These are phyloP conservation scores for Mesoclemmys tuberculata DNA, from an alignment of 2,113 vertebrate species.

Conservation along the genomic window DNA sequence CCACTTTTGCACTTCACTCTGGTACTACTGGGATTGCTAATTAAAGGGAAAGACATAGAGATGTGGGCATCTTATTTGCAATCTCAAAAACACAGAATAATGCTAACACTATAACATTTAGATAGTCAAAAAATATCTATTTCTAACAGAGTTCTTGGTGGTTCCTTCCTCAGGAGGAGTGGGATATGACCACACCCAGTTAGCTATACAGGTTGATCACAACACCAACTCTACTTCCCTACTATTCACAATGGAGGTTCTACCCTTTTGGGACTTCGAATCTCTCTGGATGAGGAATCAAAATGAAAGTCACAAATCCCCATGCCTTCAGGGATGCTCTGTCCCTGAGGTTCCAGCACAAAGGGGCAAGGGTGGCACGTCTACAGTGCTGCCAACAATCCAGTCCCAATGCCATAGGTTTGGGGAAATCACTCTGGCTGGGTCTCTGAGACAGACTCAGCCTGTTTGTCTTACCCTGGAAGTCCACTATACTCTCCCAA, in stretches of 20 bases:
- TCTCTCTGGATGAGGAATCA: background rate
- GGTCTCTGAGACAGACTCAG: no score
- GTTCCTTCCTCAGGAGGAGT: no score
- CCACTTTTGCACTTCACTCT: slow-evolving; percentile 36
- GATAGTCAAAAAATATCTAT: background rate
- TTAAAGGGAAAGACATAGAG: slow-evolving; percentile 7
- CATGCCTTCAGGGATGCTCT: background rate
- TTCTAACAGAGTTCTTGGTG: background rate
- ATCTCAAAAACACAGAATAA: background rate
- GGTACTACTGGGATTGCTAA: slow-evolving; percentile 34
- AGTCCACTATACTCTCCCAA: no score
- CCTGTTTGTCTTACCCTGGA: no score
- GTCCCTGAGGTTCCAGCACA: background rate
- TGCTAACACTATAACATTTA: background rate
- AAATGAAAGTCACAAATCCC: background rate
- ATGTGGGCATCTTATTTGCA: slow-evolving; percentile 45
- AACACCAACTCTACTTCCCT: background rate
- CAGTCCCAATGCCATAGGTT: no score
- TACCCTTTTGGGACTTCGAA: background rate
- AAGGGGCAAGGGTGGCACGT: background rate
- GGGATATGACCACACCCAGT: background rate
- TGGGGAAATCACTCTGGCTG: no score
- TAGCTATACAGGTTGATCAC: background rate
- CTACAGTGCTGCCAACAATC: no score
- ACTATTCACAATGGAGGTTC: background rate